A percentile compares a stretch with the other conserved stretches of the same genome.
These are phyloP conservation scores for Harmothoe impar DNA, from an alignment of 2,888 invertebrate genomes.

Conservation along the genomic window DNA sequence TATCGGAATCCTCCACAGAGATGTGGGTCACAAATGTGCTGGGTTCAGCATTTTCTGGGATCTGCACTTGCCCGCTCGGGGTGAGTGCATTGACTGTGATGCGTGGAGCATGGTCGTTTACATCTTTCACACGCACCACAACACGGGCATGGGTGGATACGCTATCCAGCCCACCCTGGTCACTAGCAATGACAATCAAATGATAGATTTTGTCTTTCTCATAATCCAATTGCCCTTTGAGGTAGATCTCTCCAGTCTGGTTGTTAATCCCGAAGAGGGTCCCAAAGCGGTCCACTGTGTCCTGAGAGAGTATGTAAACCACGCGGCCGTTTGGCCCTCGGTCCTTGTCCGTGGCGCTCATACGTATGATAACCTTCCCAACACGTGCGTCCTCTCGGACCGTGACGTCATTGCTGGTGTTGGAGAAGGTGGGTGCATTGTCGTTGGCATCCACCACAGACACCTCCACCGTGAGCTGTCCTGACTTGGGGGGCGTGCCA, in stretches of 20 bases:
- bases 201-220: conserved; percentile 71
- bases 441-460: conserved; percentile 80
- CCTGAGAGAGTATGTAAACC: conserved; percentile 73
- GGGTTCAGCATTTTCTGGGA: conserved; percentile 66
- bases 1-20: conserved; percentile 66
- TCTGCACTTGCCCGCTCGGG: conserved; percentile 54
- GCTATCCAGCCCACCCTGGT: conserved; percentile 65
- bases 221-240: conserved; percentile 60
- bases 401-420: conserved; percentile 93
- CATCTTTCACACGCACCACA: conserved; percentile 65
- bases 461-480: conserved; percentile 75
- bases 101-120: conserved; percentile 68
- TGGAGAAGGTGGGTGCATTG: conserved; percentile 83
- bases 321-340: conserved; percentile 73
- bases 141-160: conserved; percentile 63
- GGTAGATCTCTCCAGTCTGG: conserved; percentile 59
- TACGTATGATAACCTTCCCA: conserved; percentile 74
- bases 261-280: conserved; percentile 62
- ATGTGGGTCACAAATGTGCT: conserved; percentile 68
- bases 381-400: conserved; percentile 86
- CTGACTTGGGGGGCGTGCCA: conserved; percentile 75
- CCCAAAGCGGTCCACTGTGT: conserved; percentile 68
- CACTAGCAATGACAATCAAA: conserved; percentile 66
- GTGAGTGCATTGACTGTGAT: conserved; percentile 66
- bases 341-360: conserved; percentile 78